A percentile compares a stretch with the other conserved stretches of the same genome.
Conservation (phyloP, 2,888 invertebrate genomes). For the Oscheius sp. region DNA sequence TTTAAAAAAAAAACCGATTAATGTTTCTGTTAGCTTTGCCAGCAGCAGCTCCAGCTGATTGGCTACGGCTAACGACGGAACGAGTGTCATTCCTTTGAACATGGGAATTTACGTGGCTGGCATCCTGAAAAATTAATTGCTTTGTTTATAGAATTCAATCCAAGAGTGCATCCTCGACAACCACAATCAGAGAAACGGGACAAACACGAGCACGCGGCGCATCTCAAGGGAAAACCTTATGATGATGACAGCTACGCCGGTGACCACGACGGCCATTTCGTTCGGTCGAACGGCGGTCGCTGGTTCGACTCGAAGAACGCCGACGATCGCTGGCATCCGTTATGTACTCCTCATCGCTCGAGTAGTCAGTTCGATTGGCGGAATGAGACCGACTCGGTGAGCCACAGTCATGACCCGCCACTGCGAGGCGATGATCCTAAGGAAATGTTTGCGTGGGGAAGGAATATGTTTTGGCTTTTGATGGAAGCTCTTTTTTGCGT, state of each 20-base stretch:
- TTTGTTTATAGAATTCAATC: background rate
- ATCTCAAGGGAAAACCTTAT: slow-evolving; percentile 13
- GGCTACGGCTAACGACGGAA: slow-evolving; percentile 40
- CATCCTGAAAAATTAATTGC: background rate
- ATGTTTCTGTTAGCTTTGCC: slow-evolving; percentile 50
- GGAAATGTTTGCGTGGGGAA: background rate
- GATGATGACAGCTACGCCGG: slow-evolving; percentile 12
- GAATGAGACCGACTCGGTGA: slow-evolving; percentile 19
- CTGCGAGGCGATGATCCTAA: slow-evolving; percentile 54
- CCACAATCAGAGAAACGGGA: too few relatives aligned
- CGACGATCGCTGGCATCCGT: slow-evolving; percentile 10
- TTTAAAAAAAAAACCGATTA: slow-evolving; percentile 32
- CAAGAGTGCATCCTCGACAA: background rate
- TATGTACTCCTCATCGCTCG: slow-evolving; percentile 54
- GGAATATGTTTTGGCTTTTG: background rate
- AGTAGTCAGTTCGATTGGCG: slow-evolving; percentile 59
- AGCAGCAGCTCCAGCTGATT: slow-evolving; percentile 46
- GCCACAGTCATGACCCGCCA: slow-evolving; percentile 34
- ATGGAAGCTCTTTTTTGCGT: too few relatives aligned
- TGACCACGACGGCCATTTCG: slow-evolving; percentile 6
- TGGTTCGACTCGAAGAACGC: slow-evolving; percentile 21
- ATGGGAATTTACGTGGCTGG: slow-evolving; percentile 6
- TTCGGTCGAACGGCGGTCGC: slow-evolving; percentile 18
- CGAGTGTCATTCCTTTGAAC: slow-evolving; percentile 21
- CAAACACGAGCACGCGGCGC: background rate